phyloP scores from a whole-genome alignment of 2,888 invertebrate genomes.

The Escarpia spicata region DNA sequence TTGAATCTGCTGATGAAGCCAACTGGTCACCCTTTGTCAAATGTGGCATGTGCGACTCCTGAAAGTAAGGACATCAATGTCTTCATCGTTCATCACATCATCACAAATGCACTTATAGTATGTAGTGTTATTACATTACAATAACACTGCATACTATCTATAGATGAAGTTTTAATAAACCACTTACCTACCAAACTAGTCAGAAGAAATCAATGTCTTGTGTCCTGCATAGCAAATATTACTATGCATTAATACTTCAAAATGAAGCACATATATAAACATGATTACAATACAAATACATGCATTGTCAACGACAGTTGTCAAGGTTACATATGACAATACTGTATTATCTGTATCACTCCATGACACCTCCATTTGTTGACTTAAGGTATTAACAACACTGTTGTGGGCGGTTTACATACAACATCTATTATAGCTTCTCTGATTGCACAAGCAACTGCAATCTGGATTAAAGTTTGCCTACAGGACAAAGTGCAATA shows the following conservation, averaged over 20 bases:
- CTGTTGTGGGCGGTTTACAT: not conserved
- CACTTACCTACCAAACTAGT: not conserved
- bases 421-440: not conserved
- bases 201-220: not conserved
- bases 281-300: not conserved
- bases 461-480: not conserved
- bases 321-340: not conserved
- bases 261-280: not conserved
- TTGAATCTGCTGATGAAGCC: not conserved
- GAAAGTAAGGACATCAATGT: not conserved
- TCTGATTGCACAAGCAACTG: not conserved
- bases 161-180: not conserved
- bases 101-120: not conserved
- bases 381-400: not conserved
- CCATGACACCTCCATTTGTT: not conserved
- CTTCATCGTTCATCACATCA: not conserved
- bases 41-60: not conserved
- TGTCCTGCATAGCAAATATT: not conserved
- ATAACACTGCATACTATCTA: not conserved
- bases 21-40: not conserved
- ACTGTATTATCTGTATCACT: not conserved
- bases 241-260: not conserved
- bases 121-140: not conserved
- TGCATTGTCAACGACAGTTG: not conserved
- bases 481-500: not conserved